Conservation (phyloP, 1,140 invertebrate species). For the Lepidurus arcticus region DNA sequence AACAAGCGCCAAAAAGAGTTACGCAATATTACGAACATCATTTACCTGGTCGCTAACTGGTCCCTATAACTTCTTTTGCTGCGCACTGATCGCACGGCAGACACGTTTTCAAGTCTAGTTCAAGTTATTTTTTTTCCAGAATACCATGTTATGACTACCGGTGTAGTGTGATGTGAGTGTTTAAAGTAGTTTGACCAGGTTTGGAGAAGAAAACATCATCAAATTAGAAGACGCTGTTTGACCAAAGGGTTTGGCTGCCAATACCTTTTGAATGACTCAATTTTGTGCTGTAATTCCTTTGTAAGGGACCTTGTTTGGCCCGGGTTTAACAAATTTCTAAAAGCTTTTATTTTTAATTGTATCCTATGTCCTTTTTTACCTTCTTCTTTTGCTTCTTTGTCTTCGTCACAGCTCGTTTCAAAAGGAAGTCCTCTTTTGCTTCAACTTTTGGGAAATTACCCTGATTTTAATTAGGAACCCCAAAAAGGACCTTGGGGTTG, state of each 20-base stretch:
- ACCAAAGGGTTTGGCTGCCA: background rate
- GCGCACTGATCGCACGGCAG: background rate
- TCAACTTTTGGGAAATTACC: background rate
- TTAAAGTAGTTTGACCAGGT: background rate
- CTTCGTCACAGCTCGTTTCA: background rate
- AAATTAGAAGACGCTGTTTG: background rate
- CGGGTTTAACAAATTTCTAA: background rate
- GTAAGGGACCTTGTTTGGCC: background rate
- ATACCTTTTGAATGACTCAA: background rate
- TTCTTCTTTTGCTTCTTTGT: background rate
- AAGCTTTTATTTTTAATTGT: background rate
- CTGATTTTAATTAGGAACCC: background rate
- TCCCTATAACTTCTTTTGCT: background rate
- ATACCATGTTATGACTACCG: background rate
- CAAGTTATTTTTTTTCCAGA: background rate
- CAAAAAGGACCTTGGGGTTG: background rate
- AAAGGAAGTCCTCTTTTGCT: background rate
- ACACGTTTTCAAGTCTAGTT: background rate
- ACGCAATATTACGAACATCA: conserved; percentile 6
- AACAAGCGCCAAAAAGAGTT: background rate
- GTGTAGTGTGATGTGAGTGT: no score
- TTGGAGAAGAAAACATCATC: background rate
- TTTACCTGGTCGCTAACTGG: background rate
- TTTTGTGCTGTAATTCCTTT: background rate
- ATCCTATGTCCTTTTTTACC: background rate